Base-by-base conservation (phyloP, 1,140 invertebrate genomes). In the Papilio dardanus region DNA sequence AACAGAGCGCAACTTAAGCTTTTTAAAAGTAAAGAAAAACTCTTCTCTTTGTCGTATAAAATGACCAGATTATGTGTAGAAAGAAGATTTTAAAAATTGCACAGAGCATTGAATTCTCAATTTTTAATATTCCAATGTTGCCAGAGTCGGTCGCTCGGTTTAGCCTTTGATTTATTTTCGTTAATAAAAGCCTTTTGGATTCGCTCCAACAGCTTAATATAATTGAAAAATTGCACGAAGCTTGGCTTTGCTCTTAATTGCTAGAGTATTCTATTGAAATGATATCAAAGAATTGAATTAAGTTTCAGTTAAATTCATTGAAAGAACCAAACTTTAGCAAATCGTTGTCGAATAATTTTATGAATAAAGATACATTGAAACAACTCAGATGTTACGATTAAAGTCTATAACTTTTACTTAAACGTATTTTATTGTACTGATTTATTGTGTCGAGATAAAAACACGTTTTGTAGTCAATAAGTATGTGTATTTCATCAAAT, bases 401-500 rank as follows among this genome's bases (percentile, higher is more conserved):
- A 33, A 33, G 3, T 33, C 7, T 33, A 33, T 33, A n/a, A n/a
- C 7, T 33, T 33, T 33, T 33, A 33, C 33, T 33, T 7, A 3
- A 33, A 33, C 3, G 8, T 42, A 12, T 42, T 42, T 50, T 19
- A 21, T 21, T 50, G 46, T 21, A 50, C 46, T 19, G 6, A 24
- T n/a, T 54, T 54, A 54, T 54, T 24, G 19, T 12, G 24, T 62
- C 14, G 10, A 14, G 54, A 62, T 62, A 28, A 28, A 62, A 62
- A 12, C 54, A 28, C 3, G 24, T 62, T 14, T 10, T 28, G 54
- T 30, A 71, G 28, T 24, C 19, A 24, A 14, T 73, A 42, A 42
- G 50, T 31, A 68, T 54, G 28, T 62, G 31, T 66, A 62, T 66
- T 75, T 75, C 28, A 40, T 12, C 67, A 62, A 71, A 65, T 40